Evolutionary conservation across 2,113 vertebrate species (phyloP), one percentile per base, ranked within the genome.

Genomic region (Kryptolebias marmoratus): DNA sequence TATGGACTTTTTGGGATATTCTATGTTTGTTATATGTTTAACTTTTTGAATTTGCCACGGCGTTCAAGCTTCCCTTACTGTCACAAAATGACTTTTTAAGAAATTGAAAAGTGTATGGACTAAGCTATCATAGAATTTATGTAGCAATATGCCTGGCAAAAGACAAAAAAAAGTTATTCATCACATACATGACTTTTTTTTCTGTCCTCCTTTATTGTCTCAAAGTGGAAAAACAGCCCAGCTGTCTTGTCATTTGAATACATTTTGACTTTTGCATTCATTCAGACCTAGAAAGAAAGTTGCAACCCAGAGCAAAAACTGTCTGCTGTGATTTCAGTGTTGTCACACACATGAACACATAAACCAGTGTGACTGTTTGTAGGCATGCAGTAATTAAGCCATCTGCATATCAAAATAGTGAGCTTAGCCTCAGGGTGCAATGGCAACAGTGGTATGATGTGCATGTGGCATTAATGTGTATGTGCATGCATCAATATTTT

Each of bases 351-450:
- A 73, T 63, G 66, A 12, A 44, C 72, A 47, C 61, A 48, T 15
- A 64, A 32, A 64, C 52, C 22, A 47, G 55, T 55, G 67, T 75
- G 55, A 68, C 53, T 71, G 71, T 81, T 69, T 72, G 52, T 83
- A 82, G n/a, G 18, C 73, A 68, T 71, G 64, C 69, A 68, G 73
- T 87, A 87, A 88, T 90, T 81, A 89, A 90, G 68, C 88, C 82
- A 86, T 91, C 87, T 68, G 74, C 82, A 90, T 80, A 87, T 87
- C 83, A 88, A 86, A 84, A 70, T 79, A 77, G 81, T 59, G 71
- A 61, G 65, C 71, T 89, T 73, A 82, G 79, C 85, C 82, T 83
- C 13, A 0, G 69, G 87, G 73, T 73, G 61, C 55, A 73, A 68
- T 58, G 73, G 71, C 77, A 86, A 71, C 67, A 75, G 59, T 81